These are phyloP conservation scores for Dipodomys ordii DNA, from an alignment of 2,113 vertebrate genomes.

Conservation along the genomic window DNA sequence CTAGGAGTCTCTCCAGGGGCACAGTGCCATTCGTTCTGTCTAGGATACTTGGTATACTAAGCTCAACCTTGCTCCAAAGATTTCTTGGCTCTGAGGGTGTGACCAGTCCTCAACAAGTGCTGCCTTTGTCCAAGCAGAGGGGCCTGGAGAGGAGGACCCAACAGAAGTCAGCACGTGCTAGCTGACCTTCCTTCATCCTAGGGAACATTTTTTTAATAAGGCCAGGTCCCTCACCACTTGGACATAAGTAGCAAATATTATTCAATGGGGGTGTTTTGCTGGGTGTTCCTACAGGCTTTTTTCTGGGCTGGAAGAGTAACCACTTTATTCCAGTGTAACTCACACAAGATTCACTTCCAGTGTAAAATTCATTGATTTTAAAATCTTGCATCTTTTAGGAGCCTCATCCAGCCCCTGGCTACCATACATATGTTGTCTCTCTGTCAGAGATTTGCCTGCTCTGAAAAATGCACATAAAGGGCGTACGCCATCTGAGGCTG, in stretches of 20 bases:
- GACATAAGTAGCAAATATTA: rapidly evolving
- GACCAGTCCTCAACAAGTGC: neutral
- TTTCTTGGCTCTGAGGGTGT: neutral
- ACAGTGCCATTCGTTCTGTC: neutral
- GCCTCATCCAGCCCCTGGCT: no score
- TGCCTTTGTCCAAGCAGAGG: neutral
- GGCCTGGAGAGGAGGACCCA: neutral
- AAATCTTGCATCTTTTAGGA: neutral
- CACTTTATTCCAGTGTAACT: neutral
- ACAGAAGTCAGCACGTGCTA: neutral
- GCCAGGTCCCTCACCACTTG: neutral
- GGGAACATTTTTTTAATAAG: neutral
- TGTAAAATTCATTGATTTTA: rapidly evolving
- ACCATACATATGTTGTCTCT: neutral
- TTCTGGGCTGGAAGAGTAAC: neutral
- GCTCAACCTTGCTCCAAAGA: neutral
- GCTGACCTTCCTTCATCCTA: neutral
- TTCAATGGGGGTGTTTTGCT: neutral
- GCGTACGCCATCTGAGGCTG: rapidly evolving
- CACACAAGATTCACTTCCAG: neutral
- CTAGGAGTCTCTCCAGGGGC: neutral
- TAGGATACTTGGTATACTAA: no score
- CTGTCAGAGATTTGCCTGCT: neutral
- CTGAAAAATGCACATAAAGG: neutral
- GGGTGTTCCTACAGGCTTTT: no score